phyloP scores from a whole-genome alignment of 2,113 vertebrate genomes.

The Ameiurus melas region DNA sequence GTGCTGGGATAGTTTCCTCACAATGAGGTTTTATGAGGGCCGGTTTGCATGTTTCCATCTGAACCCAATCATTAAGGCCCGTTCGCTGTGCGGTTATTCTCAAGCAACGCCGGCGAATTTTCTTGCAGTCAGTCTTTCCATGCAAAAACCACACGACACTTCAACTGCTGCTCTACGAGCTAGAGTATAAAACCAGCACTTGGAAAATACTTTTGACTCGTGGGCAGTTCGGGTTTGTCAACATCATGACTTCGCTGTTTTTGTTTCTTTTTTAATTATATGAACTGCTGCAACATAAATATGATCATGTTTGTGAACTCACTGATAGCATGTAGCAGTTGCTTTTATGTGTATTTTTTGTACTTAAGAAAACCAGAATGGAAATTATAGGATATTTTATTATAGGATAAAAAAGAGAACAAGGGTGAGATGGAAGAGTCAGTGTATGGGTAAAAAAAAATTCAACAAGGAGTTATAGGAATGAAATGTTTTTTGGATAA shows the following conservation, averaged over 20 bases:
- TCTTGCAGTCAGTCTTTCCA: conserved; percentile 65
- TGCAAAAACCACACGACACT: conserved; percentile 57
- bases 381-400: not conserved
- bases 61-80: conserved; percentile 68
- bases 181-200: conserved; percentile 20
- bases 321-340: not conserved
- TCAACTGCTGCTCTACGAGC: conserved; percentile 27
- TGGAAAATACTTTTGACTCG: conserved; percentile 27
- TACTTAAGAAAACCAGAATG: not conserved
- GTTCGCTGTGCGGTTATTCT: conserved; percentile 63
- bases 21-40: conserved; percentile 66
- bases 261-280: not conserved
- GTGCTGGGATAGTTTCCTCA: conserved; percentile 66
- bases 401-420: not conserved
- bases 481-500: not conserved
- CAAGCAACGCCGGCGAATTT: conserved; percentile 57
- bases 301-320: conserved; percentile 3
- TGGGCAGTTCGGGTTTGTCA: conserved; percentile 6
- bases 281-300: conserved; percentile 3
- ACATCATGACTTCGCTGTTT: conserved; percentile 26
- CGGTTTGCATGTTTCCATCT: conserved; percentile 71
- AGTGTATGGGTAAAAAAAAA: not conserved
- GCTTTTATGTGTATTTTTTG: not conserved
- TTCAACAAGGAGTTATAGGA: not conserved
- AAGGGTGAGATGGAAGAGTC: not conserved